These are phyloP conservation scores for Yponomeuta plumbellus DNA, from an alignment of 2,888 invertebrate genomes.

Conservation along the genomic window DNA sequence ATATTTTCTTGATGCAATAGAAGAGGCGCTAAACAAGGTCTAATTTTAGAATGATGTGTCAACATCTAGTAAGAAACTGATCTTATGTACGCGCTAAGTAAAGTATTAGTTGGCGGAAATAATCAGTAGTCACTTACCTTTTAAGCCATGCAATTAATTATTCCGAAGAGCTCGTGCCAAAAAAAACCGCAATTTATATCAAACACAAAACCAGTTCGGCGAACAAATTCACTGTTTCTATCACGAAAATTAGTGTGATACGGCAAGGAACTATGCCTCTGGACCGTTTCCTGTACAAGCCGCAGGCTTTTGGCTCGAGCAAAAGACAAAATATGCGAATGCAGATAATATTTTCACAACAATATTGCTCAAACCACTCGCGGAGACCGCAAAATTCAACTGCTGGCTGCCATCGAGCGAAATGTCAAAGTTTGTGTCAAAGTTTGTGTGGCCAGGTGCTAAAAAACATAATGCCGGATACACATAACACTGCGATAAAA, in stretches of 20 bases:
- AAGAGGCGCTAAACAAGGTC: constrained; percentile 24
- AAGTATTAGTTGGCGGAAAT: not conserved
- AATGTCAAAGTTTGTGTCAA: constrained; percentile 4
- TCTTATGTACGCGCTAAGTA: not conserved
- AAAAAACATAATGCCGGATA: not conserved
- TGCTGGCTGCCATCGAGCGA: constrained; percentile 33
- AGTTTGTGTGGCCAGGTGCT: not conserved
- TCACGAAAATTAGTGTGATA: not conserved
- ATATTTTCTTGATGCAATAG: not conserved
- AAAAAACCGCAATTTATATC: constrained; percentile 42
- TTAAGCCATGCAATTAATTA: constrained; percentile 31
- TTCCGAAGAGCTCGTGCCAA: constrained; percentile 41
- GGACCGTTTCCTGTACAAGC: not conserved
- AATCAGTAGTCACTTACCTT: constrained; percentile 42
- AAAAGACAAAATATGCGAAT: not conserved
- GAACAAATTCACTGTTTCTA: constrained; percentile 42
- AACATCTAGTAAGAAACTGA: not conserved
- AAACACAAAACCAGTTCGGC: constrained; percentile 50
- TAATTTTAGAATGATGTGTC: constrained; percentile 45
- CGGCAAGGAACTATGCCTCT: not conserved
- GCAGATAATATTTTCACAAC: not conserved
- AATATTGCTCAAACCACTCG: constrained; percentile 25
- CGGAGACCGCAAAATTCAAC: constrained; percentile 56
- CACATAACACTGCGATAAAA: no score
- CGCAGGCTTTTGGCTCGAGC: not conserved